phyloP scores from a whole-genome alignment of 2,797 vertebrate species.

The Phrynocephalus forsythii region DNA sequence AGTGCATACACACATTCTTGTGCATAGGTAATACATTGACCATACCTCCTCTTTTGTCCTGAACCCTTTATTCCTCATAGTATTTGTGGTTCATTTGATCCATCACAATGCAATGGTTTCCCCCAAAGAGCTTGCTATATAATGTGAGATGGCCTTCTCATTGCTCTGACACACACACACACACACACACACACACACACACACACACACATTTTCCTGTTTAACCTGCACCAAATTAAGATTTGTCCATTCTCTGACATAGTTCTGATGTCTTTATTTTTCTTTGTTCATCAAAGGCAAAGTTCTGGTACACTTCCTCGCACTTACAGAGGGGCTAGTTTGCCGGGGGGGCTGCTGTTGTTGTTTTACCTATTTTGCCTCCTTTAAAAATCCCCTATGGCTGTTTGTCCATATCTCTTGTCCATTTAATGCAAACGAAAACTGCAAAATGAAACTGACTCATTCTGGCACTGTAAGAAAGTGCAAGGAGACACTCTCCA shows the following conservation, averaged over 20 bases:
- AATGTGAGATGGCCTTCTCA: not conserved
- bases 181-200: too few relatives aligned
- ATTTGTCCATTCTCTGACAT: not conserved
- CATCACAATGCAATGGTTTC: not conserved
- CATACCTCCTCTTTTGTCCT: not conserved
- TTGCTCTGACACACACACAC: too few relatives aligned
- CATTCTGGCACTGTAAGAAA: conserved; percentile 77
- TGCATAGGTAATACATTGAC: not conserved
- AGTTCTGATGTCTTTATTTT: not conserved
- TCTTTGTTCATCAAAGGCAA: not conserved
- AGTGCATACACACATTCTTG: too few relatives aligned
- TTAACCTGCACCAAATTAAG: not conserved
- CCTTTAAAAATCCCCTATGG: conserved; percentile 63
- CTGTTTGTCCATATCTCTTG: conserved; percentile 72
- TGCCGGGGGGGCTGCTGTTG: too few relatives aligned
- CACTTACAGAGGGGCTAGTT: not conserved
- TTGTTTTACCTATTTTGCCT: conserved; percentile 51
- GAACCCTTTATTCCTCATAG: not conserved
- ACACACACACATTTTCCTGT: not conserved
- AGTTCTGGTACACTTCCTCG: conserved; percentile 20
- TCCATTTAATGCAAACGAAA: conserved; percentile 74
- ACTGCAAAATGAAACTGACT: conserved; percentile 77
- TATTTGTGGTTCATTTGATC: not conserved
- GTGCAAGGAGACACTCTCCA: conserved; percentile 69
- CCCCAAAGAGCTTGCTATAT: not conserved